Base-by-base conservation (phyloP, 2,797 vertebrate species). In the Pteronotus mesoamericanus region DNA sequence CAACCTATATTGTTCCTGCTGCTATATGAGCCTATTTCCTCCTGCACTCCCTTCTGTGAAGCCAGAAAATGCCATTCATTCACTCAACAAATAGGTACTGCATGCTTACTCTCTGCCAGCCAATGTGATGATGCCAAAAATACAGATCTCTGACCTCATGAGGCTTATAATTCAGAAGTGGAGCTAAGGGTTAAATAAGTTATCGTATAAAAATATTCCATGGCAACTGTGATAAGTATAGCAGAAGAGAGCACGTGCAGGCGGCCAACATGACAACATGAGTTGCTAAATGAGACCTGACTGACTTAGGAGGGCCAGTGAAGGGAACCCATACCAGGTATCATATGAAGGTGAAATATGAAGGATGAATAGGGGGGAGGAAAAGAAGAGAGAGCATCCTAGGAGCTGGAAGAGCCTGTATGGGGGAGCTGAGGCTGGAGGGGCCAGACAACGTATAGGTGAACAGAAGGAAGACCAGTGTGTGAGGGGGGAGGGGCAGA, bases 1-100 rank as follows among this genome's bases (percentile, higher is more conserved):
- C 80, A 44, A 37, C 19, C 32, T 32, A 37, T 9, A 12, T 12
- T 14, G 26, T 83, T 75, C 55, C 39, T 10, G 46, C 34, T 46
- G 29, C 74, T 71, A 22, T 5, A 11, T 8, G 53, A 66, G 15
- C 5, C 26, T 9, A 71, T 44, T 89, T 75, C 34, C n/a, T 91
- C 83, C 44, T 24, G 4, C 5, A 29, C 10, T 55, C 16, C 55
- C 46, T 55, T 95, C 64, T 51, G 6, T 5, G 57, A 82, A 91
- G 66, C 55, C 66, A 87, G 57, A 91, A 89, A 86, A 77, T 32
- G 51, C 9, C 61, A 71, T 18, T 74, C 26, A 29, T 37, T 72
- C 59, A 34, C 15, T 69, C 78, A 9, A 29, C 16, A 42, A 74
- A 64, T 29, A 85, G n/a, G 37, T 46, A 64, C 32, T 5, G 32